Percentiles rank a stretch among this genome's conserved stretches.
These are phyloP conservation scores for Poeciliopsis turneri DNA, from an alignment of 2,797 vertebrate species.

Conservation along the genomic window DNA sequence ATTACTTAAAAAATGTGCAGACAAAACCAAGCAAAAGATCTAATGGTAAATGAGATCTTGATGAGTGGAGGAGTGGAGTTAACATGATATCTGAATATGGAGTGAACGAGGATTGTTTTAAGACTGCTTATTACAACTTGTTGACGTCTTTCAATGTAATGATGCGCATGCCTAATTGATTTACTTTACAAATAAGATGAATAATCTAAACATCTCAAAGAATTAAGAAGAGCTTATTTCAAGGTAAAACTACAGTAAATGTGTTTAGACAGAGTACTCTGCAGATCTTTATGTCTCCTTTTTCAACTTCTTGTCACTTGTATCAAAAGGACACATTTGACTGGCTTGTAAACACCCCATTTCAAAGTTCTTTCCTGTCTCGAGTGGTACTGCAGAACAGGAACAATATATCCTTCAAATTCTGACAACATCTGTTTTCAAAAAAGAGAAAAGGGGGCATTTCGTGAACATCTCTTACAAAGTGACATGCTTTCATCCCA, in stretches of 20 bases:
- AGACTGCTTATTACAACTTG: slow-evolving; percentile 9
- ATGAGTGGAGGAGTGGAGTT: not conserved
- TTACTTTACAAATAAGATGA: slow-evolving; percentile 21
- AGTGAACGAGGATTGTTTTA: slow-evolving; percentile 19
- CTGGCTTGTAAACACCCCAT: slow-evolving; percentile 64
- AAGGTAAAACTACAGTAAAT: slow-evolving; percentile 40
- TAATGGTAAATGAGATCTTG: not conserved
- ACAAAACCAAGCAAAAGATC: slow-evolving; percentile 44
- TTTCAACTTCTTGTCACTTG: slow-evolving; percentile 46
- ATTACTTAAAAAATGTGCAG: slow-evolving; percentile 31
- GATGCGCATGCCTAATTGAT: not conserved
- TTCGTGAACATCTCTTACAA: slow-evolving; percentile 70
- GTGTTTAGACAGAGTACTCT: slow-evolving; percentile 27
- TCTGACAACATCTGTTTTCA: slow-evolving; percentile 61
- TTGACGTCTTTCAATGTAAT: not conserved
- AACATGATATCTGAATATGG: not conserved
- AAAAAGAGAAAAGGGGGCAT: slow-evolving; percentile 46
- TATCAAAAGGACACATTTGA: slow-evolving; percentile 62
- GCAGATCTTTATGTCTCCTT: slow-evolving; percentile 40
- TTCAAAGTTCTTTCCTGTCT: slow-evolving; percentile 62
- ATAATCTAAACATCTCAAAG: slow-evolving; percentile 24
- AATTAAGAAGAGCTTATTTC: slow-evolving; percentile 38
- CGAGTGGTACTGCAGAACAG: slow-evolving; percentile 41
- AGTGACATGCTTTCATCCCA: slow-evolving; percentile 74
- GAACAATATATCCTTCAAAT: slow-evolving; percentile 66